A percentile compares a stretch with the other conserved stretches of the same genome.
Conservation (phyloP, 2,797 vertebrate species). For the Loriculus beryllinus region DNA sequence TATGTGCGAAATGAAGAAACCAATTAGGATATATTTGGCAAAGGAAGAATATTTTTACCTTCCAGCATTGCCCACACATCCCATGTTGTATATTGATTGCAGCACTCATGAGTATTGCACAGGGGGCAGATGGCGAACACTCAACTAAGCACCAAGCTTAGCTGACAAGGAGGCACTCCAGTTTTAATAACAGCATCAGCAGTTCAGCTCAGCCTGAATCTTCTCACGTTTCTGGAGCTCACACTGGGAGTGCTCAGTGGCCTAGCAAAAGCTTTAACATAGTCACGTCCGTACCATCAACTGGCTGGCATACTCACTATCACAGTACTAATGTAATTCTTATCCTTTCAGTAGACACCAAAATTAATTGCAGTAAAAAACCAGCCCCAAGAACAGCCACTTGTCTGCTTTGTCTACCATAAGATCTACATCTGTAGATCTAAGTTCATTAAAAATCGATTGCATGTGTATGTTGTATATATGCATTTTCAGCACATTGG, state of each 20-base stretch:
- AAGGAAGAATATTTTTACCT: conserved; percentile 16
- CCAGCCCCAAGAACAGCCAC: not conserved
- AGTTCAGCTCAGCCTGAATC: not conserved
- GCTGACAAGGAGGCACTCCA: not conserved
- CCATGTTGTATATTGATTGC: conserved; percentile 8
- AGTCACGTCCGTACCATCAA: not conserved
- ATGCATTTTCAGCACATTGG: not conserved
- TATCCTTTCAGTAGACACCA: not conserved
- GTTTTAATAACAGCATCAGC: not conserved
- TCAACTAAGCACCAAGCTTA: not conserved
- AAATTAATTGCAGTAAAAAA: not conserved
- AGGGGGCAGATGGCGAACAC: not conserved
- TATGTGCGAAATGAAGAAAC: conserved; percentile 34
- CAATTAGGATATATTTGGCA: conserved; percentile 30
- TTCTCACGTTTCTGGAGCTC: not conserved
- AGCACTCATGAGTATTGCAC: not conserved
- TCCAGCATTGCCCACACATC: conserved; percentile 23
- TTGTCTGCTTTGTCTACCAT: not conserved
- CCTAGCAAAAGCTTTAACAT: not conserved
- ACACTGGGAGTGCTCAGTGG: not conserved
- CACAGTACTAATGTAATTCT: not conserved
- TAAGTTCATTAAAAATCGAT: not conserved
- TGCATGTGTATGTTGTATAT: rapidly evolving
- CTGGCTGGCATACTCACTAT: not conserved
- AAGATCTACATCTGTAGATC: not conserved